Evolutionary conservation across 2,113 vertebrate species (phyloP).

Genomic region (Chionomys nivalis): DNA sequence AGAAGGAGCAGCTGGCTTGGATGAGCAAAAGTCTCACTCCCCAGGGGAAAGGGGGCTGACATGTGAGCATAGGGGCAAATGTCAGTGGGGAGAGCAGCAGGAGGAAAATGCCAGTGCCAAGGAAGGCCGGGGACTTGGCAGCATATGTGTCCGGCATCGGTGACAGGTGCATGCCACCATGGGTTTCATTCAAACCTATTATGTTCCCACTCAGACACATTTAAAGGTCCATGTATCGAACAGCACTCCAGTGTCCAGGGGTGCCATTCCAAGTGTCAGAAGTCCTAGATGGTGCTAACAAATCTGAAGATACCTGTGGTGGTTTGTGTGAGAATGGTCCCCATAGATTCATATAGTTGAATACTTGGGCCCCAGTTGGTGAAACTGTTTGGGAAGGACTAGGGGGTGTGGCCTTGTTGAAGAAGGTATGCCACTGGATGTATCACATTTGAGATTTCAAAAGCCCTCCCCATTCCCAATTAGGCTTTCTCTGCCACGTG

Average conservation of each 20-base stretch:
- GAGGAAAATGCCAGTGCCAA: rapidly evolving
- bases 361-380: not conserved
- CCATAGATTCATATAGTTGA: not conserved
- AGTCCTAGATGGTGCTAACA: not conserved
- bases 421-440: not conserved
- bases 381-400: not conserved
- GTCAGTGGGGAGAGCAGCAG: no score
- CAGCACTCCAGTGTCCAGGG: rapidly evolving
- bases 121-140: not conserved
- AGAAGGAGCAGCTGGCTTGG: not conserved
- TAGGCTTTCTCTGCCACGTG: not conserved
- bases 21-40: not conserved
- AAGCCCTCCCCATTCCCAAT: not conserved
- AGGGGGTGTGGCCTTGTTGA: not conserved
- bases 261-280: not conserved
- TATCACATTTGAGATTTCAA: not conserved
- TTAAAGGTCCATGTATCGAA: rapidly evolving
- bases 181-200: not conserved
- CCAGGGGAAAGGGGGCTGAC: not conserved
- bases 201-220: rapidly evolving
- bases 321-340: not conserved
- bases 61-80: not conserved
- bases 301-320: not conserved
- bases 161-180: rapidly evolving
- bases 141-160: not conserved